phyloP scores from a whole-genome alignment of 2,797 vertebrate species.

The Rhinella marina region DNA sequence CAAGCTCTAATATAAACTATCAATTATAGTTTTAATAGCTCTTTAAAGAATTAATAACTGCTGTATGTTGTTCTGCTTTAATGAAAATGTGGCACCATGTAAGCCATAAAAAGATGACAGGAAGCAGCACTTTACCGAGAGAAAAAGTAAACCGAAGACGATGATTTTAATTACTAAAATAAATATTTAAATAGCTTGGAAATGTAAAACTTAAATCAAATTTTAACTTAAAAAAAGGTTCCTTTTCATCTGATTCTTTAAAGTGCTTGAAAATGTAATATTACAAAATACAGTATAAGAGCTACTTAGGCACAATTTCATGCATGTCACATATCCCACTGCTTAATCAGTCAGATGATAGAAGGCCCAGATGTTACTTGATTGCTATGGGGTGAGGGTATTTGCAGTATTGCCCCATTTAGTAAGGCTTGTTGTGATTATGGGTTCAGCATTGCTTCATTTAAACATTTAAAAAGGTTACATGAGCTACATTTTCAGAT shows the following conservation, averaged over 20 bases:
- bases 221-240: slow-evolving; percentile 22
- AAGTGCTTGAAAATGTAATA: background rate
- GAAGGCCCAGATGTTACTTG: too few species aligned
- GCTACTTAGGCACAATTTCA: background rate
- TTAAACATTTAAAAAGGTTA: too few species aligned
- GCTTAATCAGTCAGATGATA: background rate
- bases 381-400: too few species aligned
- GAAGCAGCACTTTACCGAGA: background rate
- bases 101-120: slow-evolving; percentile 35
- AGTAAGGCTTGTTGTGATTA: too few species aligned
- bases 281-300: background rate
- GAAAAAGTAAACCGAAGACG: slow-evolving; percentile 16
- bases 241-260: background rate
- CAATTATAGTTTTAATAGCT: slow-evolving; percentile 27
- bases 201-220: slow-evolving; percentile 23
- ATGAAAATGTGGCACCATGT: slow-evolving; percentile 42
- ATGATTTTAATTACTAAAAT: slow-evolving; percentile 44
- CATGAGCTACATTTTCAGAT: too few species aligned
- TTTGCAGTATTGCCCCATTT: too few species aligned
- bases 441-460: too few species aligned
- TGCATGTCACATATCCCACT: background rate
- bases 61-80: slow-evolving; percentile 7
- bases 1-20: slow-evolving; percentile 29
- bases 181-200: slow-evolving; percentile 1
- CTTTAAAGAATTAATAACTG: slow-evolving; percentile 43